Base-by-base conservation (phyloP, 2,797 vertebrate species). In the Limosa lapponica region DNA sequence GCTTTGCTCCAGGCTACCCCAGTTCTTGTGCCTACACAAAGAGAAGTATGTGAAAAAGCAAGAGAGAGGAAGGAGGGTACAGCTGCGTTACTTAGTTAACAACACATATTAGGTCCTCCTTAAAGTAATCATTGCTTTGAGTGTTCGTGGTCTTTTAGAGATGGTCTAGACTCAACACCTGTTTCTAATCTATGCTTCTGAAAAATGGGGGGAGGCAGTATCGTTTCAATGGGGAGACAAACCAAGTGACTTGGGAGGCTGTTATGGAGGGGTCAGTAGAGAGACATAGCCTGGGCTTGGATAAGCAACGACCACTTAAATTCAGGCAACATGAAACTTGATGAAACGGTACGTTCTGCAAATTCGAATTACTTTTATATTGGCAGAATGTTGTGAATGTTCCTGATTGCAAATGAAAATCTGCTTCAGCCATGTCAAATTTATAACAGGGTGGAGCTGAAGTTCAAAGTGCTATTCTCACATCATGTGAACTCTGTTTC, bases 361-460 rank as follows among this genome's bases (percentile, higher is more conserved):
- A 11, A 44, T 41, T 25, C 3, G 2, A 37, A 39, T 59, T 4
- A 39, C 39, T 72, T 69, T 16, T 44, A 34, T 39, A 28, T 7
- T 90, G 57, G 18, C 41, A 57, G 66, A 72, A 27, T 62, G 11
- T 14, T 82, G 46, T 49, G 62, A 87, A 64, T 89, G 10, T 10
- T 62, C 51, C 87, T 70, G 34, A 61, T 78, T 78, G 61, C n/a
- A 78, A 82, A 67, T 77, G 36, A 74, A 75, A 87, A 64, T 71
- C 20, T 55, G 23, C 58, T 66, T 86, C 48, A 87, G 59, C 24
- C 44, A 18, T 25, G 39, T 54, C 23, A 48, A 23, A 19, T 61
- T 64, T 84, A n/a, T 64, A 77, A 64, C 55, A 55, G 62, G 18
- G 23, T 34, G 8, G 36, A 82, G 46, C 32, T 66, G 58, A 71